Percentiles rank a stretch among this genome's conserved stretches.
Evolutionary conservation across 2,113 vertebrate genomes (phyloP).

Genomic region (Dipodomys spectabilis): DNA sequence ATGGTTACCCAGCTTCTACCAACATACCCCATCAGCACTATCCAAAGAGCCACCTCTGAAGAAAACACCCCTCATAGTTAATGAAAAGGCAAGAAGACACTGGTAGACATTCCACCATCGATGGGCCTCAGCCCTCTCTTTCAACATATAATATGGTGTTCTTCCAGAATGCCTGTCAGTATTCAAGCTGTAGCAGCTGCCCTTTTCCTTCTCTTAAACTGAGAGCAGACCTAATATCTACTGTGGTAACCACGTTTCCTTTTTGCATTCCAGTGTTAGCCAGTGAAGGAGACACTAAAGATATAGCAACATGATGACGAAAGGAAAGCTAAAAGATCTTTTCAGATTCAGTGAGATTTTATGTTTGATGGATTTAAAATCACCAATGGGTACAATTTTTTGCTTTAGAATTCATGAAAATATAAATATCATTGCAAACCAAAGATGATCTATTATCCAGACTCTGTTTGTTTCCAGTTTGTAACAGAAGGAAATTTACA

Average conservation of each 20-base stretch:
- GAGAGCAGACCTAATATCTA: background rate
- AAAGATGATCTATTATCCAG: background rate
- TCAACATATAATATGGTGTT: background rate
- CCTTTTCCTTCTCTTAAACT: background rate
- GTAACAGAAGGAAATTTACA: background rate
- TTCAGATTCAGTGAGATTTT: background rate
- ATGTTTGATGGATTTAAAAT: conserved; percentile 2
- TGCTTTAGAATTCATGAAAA: background rate
- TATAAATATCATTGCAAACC: background rate
- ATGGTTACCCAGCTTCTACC: too few relatives aligned
- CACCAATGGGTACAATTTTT: background rate
- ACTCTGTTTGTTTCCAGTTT: background rate
- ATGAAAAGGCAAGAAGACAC: background rate
- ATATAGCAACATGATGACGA: background rate
- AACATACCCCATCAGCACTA: background rate
- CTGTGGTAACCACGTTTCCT: background rate
- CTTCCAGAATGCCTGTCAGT: background rate
- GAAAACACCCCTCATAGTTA: background rate
- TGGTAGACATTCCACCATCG: background rate
- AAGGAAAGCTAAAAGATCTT: background rate
- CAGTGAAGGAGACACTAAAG: background rate
- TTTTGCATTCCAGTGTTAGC: background rate
- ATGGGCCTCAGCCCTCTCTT: background rate
- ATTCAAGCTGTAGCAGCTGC: background rate
- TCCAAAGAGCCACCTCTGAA: background rate